phyloP scores from a whole-genome alignment of 2,888 invertebrate genomes.

The Molorchus minor region DNA sequence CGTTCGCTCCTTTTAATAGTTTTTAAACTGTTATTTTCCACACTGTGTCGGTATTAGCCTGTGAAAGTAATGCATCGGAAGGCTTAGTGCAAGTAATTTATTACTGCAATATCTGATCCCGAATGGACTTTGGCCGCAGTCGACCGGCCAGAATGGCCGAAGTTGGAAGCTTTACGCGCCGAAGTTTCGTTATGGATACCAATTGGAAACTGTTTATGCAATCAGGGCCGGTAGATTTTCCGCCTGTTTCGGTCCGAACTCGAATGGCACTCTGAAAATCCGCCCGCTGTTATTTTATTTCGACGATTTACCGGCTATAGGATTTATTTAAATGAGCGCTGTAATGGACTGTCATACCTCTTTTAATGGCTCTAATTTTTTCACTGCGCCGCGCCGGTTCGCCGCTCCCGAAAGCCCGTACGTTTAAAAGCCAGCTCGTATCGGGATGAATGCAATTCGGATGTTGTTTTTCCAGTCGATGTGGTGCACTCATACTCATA shows the following conservation, averaged over 20 bases:
- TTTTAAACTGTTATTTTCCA: slow-evolving; percentile 31
- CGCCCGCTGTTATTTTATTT: slow-evolving; percentile 24
- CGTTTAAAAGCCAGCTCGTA: no score
- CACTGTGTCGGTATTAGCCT: slow-evolving; percentile 34
- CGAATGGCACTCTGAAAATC: slow-evolving; percentile 41
- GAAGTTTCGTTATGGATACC: slow-evolving; percentile 50
- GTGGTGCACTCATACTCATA: no score
- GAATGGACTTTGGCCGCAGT: slow-evolving; percentile 50
- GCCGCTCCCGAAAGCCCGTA: no score
- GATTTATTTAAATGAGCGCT: slow-evolving; percentile 32
- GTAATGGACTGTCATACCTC: slow-evolving; percentile 14
- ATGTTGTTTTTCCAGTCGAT: no score
- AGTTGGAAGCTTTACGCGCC: slow-evolving; percentile 50
- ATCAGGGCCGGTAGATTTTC: slow-evolving; percentile 50
- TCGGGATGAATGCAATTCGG: no score
- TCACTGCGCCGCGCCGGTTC: neutral
- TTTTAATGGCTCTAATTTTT: slow-evolving; percentile 10
- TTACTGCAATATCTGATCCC: slow-evolving; percentile 48
- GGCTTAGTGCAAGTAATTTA: slow-evolving; percentile 47
- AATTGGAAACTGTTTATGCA: slow-evolving; percentile 54
- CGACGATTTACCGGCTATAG: slow-evolving; percentile 22
- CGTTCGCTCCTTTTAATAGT: no score
- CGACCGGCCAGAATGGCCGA: slow-evolving; percentile 47
- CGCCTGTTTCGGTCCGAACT: slow-evolving; percentile 46
- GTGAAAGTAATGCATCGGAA: slow-evolving; percentile 48